A percentile compares a stretch with the other conserved stretches of the same genome.
Evolutionary conservation across 2,888 invertebrate species (phyloP).

Genomic region (Synergus laeviventris): DNA sequence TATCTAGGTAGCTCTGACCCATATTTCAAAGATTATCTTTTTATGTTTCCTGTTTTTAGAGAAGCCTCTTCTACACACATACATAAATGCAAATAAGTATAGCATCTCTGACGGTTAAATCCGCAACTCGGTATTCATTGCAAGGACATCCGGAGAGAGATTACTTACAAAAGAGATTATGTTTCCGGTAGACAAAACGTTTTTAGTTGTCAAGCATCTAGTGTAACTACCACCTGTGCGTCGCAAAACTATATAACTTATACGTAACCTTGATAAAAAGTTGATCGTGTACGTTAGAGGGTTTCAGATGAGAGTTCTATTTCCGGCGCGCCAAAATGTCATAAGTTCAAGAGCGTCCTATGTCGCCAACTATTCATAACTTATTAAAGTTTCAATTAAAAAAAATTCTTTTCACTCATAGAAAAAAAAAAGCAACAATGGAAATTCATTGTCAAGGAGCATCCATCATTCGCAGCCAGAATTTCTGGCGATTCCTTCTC

Average conservation of each 20-base stretch:
- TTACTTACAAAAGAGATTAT: conserved; percentile 30
- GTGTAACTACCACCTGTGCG: conserved; percentile 11
- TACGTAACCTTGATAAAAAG: background rate
- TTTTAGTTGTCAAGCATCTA: conserved; percentile 39
- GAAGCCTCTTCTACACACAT: background rate
- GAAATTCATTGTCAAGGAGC: background rate
- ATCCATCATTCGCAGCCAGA: background rate
- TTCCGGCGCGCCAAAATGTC: background rate
- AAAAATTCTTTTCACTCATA: background rate
- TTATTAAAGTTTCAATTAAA: background rate
- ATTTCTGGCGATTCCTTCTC: background rate
- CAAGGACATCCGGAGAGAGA: conserved; percentile 25
- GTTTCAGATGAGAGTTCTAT: conserved; percentile 44
- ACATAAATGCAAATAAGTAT: conserved; percentile 30
- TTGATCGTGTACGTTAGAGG: background rate
- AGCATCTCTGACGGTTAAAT: conserved; percentile 20
- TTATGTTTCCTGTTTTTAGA: background rate
- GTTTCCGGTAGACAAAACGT: conserved; percentile 33
- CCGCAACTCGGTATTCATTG: conserved; percentile 37
- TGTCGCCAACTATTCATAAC: background rate
- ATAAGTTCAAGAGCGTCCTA: background rate
- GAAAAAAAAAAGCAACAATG: background rate
- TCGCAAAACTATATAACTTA: background rate
- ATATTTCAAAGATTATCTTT: conserved; percentile 11
- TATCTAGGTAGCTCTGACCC: background rate